These are phyloP conservation scores for Olivierus martensii DNA, from an alignment of 1,140 invertebrate genomes.

Conservation along the genomic window DNA sequence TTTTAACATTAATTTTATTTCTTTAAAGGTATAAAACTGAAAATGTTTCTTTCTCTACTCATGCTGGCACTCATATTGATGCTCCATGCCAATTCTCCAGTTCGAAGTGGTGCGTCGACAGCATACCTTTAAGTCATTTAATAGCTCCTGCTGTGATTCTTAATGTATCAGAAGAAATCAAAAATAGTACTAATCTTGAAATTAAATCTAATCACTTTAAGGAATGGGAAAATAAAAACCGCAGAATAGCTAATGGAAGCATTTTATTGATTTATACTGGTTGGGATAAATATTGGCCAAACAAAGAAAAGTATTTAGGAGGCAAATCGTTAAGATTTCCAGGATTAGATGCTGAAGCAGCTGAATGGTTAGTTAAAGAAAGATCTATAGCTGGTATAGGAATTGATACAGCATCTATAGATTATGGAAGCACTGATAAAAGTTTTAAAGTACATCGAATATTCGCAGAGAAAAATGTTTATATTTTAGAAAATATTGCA, in stretches of 20 bases:
- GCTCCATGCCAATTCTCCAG: slow-evolving; percentile 47
- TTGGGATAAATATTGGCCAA: slow-evolving; percentile 25
- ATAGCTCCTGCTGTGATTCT: slow-evolving; percentile 40
- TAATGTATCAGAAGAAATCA: slow-evolving; percentile 34
- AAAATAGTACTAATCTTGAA: background rate
- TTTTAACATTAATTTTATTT: too few species aligned
- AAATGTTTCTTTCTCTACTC: slow-evolving; percentile 42
- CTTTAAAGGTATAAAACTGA: slow-evolving; percentile 38
- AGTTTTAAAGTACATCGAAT: slow-evolving; percentile 31
- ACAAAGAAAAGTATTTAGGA: too few species aligned
- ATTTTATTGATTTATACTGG: slow-evolving; percentile 38
- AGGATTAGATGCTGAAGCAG: slow-evolving; percentile 41
- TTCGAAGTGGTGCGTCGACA: slow-evolving; percentile 36
- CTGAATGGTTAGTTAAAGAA: slow-evolving; percentile 40
- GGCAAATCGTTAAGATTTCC: slow-evolving; percentile 19
- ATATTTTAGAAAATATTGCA: slow-evolving; percentile 40
- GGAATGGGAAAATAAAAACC: slow-evolving; percentile 33
- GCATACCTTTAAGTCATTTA: slow-evolving; percentile 44
- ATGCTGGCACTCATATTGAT: slow-evolving; percentile 50
- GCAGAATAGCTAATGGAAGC: slow-evolving; percentile 27
- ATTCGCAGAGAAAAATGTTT: slow-evolving; percentile 34
- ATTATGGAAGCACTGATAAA: slow-evolving; percentile 28
- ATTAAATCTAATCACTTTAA: slow-evolving; percentile 24
- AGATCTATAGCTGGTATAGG: slow-evolving; percentile 44
- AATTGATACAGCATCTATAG: slow-evolving; percentile 44